Evolutionary conservation across 2,797 vertebrate genomes (phyloP).

Genomic region (Masticophis lateralis): DNA sequence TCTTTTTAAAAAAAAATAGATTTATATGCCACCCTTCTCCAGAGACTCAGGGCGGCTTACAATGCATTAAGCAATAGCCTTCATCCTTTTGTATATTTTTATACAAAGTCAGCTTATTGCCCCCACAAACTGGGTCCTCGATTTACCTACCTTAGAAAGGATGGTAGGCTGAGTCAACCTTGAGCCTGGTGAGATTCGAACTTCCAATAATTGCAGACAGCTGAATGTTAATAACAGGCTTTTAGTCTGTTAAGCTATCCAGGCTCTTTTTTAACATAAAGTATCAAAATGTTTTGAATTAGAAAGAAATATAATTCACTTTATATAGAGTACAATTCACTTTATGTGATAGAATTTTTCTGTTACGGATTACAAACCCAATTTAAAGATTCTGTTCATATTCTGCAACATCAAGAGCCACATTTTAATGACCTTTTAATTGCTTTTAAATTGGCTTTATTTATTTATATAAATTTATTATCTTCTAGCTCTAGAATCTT

Average conservation of each 20-base stretch:
- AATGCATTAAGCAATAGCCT: no score
- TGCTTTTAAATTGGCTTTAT: not conserved
- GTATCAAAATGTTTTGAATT: not conserved
- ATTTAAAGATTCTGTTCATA: not conserved
- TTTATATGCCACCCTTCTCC: no score
- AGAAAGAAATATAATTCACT: slow-evolving; percentile 20
- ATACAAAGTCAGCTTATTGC: no score
- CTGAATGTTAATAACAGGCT: no score
- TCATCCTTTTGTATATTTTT: no score
- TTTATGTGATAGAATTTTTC: not conserved
- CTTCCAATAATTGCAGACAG: no score
- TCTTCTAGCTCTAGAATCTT: not conserved
- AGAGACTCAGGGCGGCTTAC: no score
- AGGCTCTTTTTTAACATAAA: not conserved
- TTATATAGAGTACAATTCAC: not conserved
- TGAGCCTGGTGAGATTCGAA: no score
- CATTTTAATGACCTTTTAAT: not conserved
- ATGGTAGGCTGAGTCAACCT: no score
- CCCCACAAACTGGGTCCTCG: no score
- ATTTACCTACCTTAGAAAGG: no score
- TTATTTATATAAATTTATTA: not conserved
- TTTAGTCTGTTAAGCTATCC: no score
- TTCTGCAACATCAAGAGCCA: not conserved
- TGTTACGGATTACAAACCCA: not conserved
- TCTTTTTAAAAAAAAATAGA: not conserved